These are phyloP conservation scores for Calycopis cecrops DNA, from an alignment of 1,140 invertebrate species.

Conservation along the genomic window DNA sequence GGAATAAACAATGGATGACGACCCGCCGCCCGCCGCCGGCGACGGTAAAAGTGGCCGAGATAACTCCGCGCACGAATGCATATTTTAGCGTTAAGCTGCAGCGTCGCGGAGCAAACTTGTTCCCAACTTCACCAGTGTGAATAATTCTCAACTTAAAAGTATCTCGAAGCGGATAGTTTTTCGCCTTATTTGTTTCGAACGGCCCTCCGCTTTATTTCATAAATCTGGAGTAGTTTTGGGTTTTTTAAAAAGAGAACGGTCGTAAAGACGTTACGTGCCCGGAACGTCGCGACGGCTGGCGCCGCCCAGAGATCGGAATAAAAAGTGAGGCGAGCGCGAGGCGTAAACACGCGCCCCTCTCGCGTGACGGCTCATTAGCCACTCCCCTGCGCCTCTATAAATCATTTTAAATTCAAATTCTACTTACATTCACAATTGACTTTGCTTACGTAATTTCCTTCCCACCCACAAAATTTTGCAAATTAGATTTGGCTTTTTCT, in stretches of 20 bases:
- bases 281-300: conserved; percentile 30
- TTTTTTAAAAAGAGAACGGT: conserved; percentile 9
- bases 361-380: conserved; percentile 71
- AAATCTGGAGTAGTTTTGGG: not conserved
- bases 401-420: conserved; percentile 75
- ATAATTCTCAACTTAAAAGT: conserved; percentile 63
- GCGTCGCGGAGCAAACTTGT: conserved; percentile 56
- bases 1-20: conserved; percentile 59
- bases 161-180: conserved; percentile 25
- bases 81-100: conserved; percentile 68
- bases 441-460: conserved; percentile 70
- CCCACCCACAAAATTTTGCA: conserved; percentile 61
- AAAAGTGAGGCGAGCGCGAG: conserved; percentile 46
- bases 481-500: conserved; percentile 66
- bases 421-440: conserved; percentile 71
- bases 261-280: conserved; percentile 29
- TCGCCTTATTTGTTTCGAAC: conserved; percentile 10
- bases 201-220: not conserved
- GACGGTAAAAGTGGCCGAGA: conserved; percentile 59
- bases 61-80: conserved; percentile 62
- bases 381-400: conserved; percentile 69
- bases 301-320: conserved; percentile 50
- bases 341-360: conserved; percentile 65
- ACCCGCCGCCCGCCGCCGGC: conserved; percentile 40
- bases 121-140: conserved; percentile 55